Conservation (phyloP, 2,113 vertebrate species). For the Gavialis gangeticus region DNA sequence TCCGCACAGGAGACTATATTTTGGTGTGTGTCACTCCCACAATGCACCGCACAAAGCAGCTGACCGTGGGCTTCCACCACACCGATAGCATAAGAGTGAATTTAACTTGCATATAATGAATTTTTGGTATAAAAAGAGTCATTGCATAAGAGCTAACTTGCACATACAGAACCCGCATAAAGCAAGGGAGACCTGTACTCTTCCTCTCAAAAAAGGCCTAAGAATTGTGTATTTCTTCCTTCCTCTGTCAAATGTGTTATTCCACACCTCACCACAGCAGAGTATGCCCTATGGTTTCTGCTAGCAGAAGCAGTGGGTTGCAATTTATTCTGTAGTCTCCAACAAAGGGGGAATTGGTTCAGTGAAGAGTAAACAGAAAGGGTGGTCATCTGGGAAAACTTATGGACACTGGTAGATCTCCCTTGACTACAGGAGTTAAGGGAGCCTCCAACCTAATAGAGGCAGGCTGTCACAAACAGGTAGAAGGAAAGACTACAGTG, state of each 20-base stretch:
- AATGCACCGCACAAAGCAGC: too few species aligned
- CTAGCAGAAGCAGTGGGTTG: background rate
- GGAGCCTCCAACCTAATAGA: background rate
- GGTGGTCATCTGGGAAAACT: accelerated
- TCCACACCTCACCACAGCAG: background rate
- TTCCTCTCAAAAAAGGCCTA: accelerated
- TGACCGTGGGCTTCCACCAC: too few species aligned
- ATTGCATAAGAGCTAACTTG: too few species aligned
- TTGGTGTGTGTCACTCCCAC: too few species aligned
- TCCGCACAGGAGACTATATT: too few species aligned
- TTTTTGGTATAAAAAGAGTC: too few species aligned
- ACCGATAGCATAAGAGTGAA: too few species aligned
- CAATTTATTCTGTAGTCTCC: background rate
- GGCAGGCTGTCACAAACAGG: background rate
- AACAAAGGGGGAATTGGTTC: accelerated
- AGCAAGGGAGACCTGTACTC: too few species aligned
- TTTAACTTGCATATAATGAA: too few species aligned
- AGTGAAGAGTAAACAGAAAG: accelerated
- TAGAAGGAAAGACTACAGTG: background rate
- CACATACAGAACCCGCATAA: too few species aligned
- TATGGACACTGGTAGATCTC: accelerated
- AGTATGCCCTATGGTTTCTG: background rate
- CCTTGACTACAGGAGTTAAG: background rate
- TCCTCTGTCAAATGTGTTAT: background rate
- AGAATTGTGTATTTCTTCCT: background rate